Evolutionary conservation across 2,113 vertebrate species (phyloP).

Genomic region (Pogona vitticeps): DNA sequence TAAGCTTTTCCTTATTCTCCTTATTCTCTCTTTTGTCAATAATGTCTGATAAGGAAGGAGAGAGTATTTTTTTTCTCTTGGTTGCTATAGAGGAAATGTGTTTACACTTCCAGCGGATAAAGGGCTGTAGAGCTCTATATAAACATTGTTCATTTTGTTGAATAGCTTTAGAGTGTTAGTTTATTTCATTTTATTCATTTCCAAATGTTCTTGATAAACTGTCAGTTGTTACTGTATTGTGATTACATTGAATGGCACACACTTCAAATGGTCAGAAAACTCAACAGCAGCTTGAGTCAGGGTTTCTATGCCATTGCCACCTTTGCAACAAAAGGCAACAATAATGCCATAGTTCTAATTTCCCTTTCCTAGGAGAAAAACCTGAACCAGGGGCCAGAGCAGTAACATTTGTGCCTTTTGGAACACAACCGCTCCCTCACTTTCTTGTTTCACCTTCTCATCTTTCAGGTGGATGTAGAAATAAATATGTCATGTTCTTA

Average conservation of each 20-base stretch:
- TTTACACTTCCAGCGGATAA: neutral
- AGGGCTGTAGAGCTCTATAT: fast-evolving
- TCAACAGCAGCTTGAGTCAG: neutral
- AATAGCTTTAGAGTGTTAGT: neutral
- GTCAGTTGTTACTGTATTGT: neutral
- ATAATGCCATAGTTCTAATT: neutral
- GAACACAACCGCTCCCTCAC: neutral
- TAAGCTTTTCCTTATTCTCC: neutral
- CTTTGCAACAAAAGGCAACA: neutral
- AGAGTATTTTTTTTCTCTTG: neutral
- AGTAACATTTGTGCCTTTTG: neutral
- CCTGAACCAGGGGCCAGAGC: neutral
- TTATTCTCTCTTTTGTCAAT: conserved; percentile 6
- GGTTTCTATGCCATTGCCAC: fast-evolving
- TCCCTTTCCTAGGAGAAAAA: neutral
- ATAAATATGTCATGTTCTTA: conserved; percentile 19
- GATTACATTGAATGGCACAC: neutral
- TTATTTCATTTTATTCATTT: neutral
- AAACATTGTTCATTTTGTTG: neutral
- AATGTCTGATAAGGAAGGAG: conserved; percentile 1
- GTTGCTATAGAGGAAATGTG: neutral
- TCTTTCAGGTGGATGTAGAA: conserved; percentile 19
- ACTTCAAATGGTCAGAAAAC: neutral
- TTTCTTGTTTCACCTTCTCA: conserved; percentile 14
- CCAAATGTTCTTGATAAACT: neutral